Base-by-base conservation (phyloP, 2,888 invertebrate species). In the Miltochrista miniata region DNA sequence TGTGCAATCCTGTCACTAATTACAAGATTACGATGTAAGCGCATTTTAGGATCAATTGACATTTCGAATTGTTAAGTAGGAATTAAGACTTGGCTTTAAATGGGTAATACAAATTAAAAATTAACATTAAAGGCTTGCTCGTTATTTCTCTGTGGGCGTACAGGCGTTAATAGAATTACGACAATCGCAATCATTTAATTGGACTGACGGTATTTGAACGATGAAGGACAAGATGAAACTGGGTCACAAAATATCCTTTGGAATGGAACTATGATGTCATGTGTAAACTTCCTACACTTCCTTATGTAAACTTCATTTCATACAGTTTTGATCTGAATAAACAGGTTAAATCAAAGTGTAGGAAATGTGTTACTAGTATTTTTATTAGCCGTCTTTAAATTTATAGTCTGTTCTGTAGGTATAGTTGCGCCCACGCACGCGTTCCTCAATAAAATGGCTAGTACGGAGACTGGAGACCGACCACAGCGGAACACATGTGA, bases 261-360 rank as follows among this genome's bases (percentile, higher is more conserved):
- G 77, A 79, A 77, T 70, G 2, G 18, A 4, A 24, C 3, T 64
- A 75, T 66, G 66, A 60, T 78, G 70, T 73, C 79, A 75, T 78
- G 81, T 83, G 77, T 72, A 74, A 64, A 78, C 74, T n/a, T n/a
- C n/a, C n/a, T n/a, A n/a, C n/a, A n/a, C n/a, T n/a, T n/a, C n/a
- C 85, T 87, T 84, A 85, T 80, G 83, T 86, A 83, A 87, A 85
- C 79, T 85, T 85, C 84, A 85, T 86, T 79, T 79, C 76, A 74
- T 74, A 67, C 65, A 56, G 74, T 90, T 90, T 90, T 90, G 90
- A 90, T 90, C 89, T 88, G 79, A 79, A 82, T 85, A 87, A 87
- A 89, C 87, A 83, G 84, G 80, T 84, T 81, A 80, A 88, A 85
- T 87, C 86, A 90, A 89, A 90, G 87, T 83, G 85, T 88, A 85